Base-by-base conservation (phyloP, 2,797 vertebrate species). In the Miichthys miiuy region DNA sequence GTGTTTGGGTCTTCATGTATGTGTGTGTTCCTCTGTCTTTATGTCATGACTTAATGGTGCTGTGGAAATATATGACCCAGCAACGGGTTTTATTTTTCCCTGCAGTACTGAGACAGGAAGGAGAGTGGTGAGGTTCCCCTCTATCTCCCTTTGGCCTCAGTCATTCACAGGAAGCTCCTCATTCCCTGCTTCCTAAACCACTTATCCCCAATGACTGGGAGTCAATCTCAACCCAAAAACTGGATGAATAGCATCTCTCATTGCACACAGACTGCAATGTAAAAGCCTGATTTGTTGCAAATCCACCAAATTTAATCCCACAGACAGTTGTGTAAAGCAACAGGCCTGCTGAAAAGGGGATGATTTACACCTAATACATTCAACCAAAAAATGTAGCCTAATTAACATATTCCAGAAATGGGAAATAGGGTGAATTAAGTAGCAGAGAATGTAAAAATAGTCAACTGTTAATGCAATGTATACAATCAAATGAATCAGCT, bases 141-240 rank as follows among this genome's bases (percentile, higher is more conserved):
- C 68, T 77, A 61, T 83, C 85, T 83, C 72, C 81, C 85, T 75
- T 73, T 86, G 78, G 85, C 86, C 87, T 84, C 89, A 77, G 84
- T 83, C 80, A 64, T 72, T 84, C 77, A 83, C 88, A 88, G 87
- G 88, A 93, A 92, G 86, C 81, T 61, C 75, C 79, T 87, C 47
- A 81, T 84, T 85, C 77, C 77, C 75, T 25, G 30, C 77, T 91
- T 92, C 88, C 88, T 90, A 80, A 90, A 90, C 85, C 80, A 85
- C 82, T 88, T 83, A 89, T 88, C 81, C 87, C 75, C 77, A 41
- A 68, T 66, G 89, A 78, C 76, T 72, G 64, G 2, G 56, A 87
- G 86, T 91, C 81, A 78, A 75, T 85, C 87, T 79, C 71, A 75
- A 80, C 71, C 75, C 75, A 81, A 83, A 66, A 72, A 71, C 41